Evolutionary conservation across 2,888 invertebrate species (phyloP).

Genomic region (Aporophyla lueneburgensis): DNA sequence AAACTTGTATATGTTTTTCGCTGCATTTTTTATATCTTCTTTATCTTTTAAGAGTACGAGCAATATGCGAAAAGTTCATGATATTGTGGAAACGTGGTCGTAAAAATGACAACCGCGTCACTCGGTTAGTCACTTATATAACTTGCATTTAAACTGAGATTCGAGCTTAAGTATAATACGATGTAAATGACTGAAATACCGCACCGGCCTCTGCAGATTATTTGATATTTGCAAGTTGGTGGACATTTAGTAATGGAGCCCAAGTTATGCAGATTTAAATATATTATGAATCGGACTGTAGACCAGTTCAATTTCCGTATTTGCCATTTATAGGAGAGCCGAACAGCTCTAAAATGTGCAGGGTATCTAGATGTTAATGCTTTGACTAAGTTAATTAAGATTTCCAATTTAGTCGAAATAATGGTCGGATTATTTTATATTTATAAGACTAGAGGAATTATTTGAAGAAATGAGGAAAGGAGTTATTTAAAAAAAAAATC

Average conservation of each 20-base stretch:
- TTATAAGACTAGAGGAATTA: background rate
- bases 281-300: background rate
- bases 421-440: too few species aligned
- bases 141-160: background rate
- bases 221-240: too few species aligned
- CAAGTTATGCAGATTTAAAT: slow-evolving; percentile 1
- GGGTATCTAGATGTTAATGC: background rate
- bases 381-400: background rate
- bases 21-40: too few species aligned
- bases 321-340: background rate
- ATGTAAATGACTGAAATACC: background rate
- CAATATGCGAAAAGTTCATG: background rate
- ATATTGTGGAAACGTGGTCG: background rate
- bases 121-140: background rate
- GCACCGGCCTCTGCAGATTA: background rate
- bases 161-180: background rate
- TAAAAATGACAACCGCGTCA: background rate
- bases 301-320: background rate
- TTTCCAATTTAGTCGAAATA: slow-evolving; percentile 6
- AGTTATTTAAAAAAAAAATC: too few species aligned
- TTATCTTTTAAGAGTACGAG: background rate
- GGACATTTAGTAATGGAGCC: background rate
- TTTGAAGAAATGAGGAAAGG: background rate
- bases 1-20: too few species aligned
- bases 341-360: background rate